These are phyloP conservation scores for Steatornis caripensis DNA, from an alignment of 2,113 vertebrate species.

Conservation along the genomic window DNA sequence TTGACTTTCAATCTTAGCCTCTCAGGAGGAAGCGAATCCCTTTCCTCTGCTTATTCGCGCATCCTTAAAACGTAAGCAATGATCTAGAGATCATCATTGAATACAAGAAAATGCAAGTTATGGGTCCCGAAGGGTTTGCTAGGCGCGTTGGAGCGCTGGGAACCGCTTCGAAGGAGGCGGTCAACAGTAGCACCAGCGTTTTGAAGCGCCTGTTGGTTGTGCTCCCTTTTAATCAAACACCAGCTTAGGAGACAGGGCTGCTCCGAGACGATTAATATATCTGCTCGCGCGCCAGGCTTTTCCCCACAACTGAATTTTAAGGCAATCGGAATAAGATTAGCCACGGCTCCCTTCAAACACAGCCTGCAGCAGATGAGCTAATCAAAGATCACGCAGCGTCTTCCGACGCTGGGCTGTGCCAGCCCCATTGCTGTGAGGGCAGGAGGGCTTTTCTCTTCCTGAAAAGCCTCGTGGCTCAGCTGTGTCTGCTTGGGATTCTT, in stretches of 20 bases:
- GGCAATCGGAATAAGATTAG: background rate
- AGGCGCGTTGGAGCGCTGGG: background rate
- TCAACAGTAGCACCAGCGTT: background rate
- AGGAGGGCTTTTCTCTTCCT: background rate
- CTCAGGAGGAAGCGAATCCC: background rate
- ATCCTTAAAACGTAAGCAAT: background rate
- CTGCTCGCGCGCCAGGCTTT: background rate
- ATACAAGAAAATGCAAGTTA: background rate
- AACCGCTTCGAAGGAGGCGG: background rate
- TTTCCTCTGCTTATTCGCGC: background rate
- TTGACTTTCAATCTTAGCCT: background rate
- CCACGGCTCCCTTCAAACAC: background rate
- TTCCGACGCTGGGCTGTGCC: background rate
- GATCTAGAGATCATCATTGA: background rate
- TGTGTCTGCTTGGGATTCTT: background rate
- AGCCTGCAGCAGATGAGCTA: background rate
- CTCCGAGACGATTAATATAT: background rate
- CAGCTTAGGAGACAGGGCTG: background rate
- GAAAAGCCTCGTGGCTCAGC: background rate
- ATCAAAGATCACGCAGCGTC: background rate
- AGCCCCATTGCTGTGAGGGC: background rate
- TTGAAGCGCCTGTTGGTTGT: background rate
- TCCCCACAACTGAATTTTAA: conserved; percentile 6
- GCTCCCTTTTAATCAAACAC: conserved; percentile 13
- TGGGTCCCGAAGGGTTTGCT: background rate